A percentile compares a stretch with the other conserved stretches of the same genome.
These are phyloP conservation scores for Microhierax caerulescens DNA, from an alignment of 2,797 vertebrate species.

Conservation along the genomic window DNA sequence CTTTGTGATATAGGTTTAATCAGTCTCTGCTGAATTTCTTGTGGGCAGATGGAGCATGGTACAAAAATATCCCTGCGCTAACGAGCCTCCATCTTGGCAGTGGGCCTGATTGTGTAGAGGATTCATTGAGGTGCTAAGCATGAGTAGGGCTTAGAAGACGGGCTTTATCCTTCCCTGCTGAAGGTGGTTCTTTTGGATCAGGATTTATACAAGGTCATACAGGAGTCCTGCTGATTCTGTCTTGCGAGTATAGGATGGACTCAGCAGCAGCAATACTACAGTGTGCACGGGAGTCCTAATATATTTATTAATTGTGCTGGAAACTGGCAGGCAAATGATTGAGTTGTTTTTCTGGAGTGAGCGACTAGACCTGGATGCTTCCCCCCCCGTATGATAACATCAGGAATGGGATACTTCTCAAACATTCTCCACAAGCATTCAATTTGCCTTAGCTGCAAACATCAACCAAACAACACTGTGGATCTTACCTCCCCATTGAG, in stretches of 20 bases:
- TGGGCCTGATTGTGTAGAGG: background rate
- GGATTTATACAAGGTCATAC: background rate
- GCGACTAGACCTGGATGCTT: background rate
- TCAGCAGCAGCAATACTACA: background rate
- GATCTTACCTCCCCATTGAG: constrained; percentile 84
- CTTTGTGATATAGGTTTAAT: background rate
- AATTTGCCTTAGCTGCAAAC: background rate
- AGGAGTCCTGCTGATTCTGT: background rate
- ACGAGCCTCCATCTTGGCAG: background rate
- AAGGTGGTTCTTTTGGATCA: background rate
- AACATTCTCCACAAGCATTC: background rate
- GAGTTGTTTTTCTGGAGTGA: background rate
- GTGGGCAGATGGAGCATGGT: background rate
- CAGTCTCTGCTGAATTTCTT: background rate
- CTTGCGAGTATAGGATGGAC: background rate
- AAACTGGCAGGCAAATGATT: background rate
- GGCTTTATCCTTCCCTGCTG: background rate
- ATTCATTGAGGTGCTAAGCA: background rate
- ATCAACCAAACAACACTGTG: rapidly evolving
- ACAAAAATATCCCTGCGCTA: background rate
- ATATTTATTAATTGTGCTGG: background rate
- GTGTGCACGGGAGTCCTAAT: background rate
- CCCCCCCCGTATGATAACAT: rapidly evolving
- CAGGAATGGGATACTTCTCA: background rate
- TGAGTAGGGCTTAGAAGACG: background rate